Base-by-base conservation (phyloP, 2,888 invertebrate species). In the Papilio gigon region DNA sequence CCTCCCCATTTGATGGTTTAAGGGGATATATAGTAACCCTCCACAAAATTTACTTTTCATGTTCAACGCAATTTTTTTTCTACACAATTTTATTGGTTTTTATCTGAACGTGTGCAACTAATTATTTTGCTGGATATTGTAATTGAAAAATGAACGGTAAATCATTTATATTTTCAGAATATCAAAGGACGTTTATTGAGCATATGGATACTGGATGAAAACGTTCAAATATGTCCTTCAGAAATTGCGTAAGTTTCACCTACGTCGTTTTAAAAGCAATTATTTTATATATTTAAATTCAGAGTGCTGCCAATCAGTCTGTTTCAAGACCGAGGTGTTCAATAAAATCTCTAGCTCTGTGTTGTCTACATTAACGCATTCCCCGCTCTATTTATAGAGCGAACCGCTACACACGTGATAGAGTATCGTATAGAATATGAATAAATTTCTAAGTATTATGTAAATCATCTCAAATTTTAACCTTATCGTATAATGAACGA, bases 341-440 rank as follows among this genome's bases (percentile, higher is more conserved):
- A 82, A 84, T 84, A 83, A 83, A 83, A 81, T 83, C 81, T 77
- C 80, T 78, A 71, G 73, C 74, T 74, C 70, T 80, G 75, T 71
- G 79, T 81, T 81, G 84, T 83, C 79, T 79, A 73, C 77, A 78
- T 77, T 79, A 77, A 73, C 78, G 81, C 85, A 87, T 87, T 86
- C 86, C 81, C 78, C 76, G 72, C 33, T 81, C 87, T 89, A 89
- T 89, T 89, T 87, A 87, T 89, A 88, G 84, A 83, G 73, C 78
- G 73, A 82, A 82, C 79, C 76, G 72, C 79, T 84, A 81, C 82
- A 84, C 84, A 78, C 77, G 74, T 80, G 77, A 83, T 84, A 81
- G 81, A 84, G 82, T 82, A 85, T 80, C 77, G 82, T 84, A 79
- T 78, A 82, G 82, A 83, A 84, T 83, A 75, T 75, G 82, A 71